Evolutionary conservation across 1,140 invertebrate species (phyloP).

Genomic region (Lysiphlebus fabarum): DNA sequence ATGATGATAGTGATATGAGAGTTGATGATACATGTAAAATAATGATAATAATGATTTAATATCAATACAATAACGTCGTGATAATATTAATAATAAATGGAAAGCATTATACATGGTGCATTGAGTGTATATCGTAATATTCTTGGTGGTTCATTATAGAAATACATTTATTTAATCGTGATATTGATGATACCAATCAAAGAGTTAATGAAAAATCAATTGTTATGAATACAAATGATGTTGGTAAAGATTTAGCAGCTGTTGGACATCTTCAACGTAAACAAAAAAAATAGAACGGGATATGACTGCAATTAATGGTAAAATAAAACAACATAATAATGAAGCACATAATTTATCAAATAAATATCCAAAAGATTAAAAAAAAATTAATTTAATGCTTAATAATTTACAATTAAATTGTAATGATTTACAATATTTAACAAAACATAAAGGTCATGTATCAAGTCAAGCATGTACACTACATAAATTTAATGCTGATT

Average conservation of each 20-base stretch:
- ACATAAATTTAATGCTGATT: slow-evolving; percentile 79
- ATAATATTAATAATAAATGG: slow-evolving; percentile 88
- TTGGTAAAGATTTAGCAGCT: slow-evolving; percentile 72
- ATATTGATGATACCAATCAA: slow-evolving; percentile 81
- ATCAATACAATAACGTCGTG: slow-evolving; percentile 73
- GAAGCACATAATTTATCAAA: slow-evolving; percentile 65
- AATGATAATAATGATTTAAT: slow-evolving; percentile 62
- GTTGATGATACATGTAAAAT: slow-evolving; percentile 90
- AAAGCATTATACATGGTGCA: slow-evolving; percentile 79
- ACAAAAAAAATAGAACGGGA: slow-evolving; percentile 80
- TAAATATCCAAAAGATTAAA: slow-evolving; percentile 72
- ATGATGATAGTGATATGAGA: slow-evolving; percentile 90
- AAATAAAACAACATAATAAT: slow-evolving; percentile 70
- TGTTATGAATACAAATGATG: slow-evolving; percentile 73
- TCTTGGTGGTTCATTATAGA: slow-evolving; percentile 81
- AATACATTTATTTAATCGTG: slow-evolving; percentile 85
- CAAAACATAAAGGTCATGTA: slow-evolving; percentile 62
- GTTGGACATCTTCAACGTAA: slow-evolving; percentile 78
- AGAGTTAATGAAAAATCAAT: slow-evolving; percentile 79
- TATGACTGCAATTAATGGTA: slow-evolving; percentile 81
- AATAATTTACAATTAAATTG: slow-evolving; percentile 70
- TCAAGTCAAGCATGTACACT: slow-evolving; percentile 72
- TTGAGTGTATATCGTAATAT: slow-evolving; percentile 77
- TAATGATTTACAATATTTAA: slow-evolving; percentile 67
- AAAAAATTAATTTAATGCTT: slow-evolving; percentile 68